A percentile compares a stretch with the other conserved stretches of the same genome.
phyloP scores from a whole-genome alignment of 2,888 invertebrate genomes.

The Pherbina coryleti region DNA sequence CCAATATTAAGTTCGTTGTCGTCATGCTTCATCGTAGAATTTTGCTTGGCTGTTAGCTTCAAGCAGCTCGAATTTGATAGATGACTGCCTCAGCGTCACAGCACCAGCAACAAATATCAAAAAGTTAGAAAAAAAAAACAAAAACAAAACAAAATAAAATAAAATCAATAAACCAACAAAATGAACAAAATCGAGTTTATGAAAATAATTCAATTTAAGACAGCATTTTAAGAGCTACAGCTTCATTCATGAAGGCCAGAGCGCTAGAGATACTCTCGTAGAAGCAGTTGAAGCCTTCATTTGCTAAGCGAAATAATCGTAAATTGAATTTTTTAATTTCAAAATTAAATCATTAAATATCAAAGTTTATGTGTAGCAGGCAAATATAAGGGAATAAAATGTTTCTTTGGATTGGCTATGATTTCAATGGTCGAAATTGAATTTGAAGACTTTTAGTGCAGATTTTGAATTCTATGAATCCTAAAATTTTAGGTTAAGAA shows the following conservation, averaged over 20 bases:
- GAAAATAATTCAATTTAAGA: constrained; percentile 41
- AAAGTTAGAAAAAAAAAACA: background rate
- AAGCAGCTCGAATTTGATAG: background rate
- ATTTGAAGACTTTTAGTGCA: no score
- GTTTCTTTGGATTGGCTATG: no score
- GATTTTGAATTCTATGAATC: no score
- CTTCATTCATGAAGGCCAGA: background rate
- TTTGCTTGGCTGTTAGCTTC: background rate
- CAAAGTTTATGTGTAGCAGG: no score
- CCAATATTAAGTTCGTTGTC: background rate
- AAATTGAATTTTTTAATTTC: background rate
- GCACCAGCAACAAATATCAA: background rate
- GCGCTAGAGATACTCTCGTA: background rate
- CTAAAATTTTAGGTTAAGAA: no score
- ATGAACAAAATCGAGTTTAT: constrained; percentile 40
- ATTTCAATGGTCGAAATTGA: no score
- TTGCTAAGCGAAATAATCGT: background rate
- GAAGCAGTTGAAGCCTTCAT: background rate
- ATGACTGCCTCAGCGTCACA: background rate
- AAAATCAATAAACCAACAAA: constrained; percentile 40
- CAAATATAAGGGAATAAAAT: no score
- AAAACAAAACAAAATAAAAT: background rate
- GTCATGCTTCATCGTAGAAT: background rate
- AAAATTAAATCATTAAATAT: no score
- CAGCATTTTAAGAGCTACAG: constrained; percentile 35